Evolutionary conservation across 2,888 invertebrate genomes (phyloP), one percentile per base, ranked within the genome.

Genomic region (Apamea anceps): DNA sequence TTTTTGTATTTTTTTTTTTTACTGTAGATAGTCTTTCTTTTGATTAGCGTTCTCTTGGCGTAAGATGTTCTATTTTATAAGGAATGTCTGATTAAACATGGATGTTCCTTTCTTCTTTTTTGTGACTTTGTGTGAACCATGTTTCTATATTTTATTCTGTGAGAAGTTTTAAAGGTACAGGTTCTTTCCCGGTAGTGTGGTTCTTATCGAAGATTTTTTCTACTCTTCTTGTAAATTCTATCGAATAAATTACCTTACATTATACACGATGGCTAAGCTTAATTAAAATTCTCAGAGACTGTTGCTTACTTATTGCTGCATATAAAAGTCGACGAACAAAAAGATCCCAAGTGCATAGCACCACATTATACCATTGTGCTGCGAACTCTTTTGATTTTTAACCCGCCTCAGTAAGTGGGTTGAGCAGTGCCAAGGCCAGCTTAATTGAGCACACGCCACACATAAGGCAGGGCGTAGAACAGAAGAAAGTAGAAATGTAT

Each of bases 1-100:
- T 87, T 88, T 86, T 89, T 85, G 67, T 78, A 79, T 80, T 83
- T 80, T 80, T 80, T 83, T 80, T 80, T 81, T 79, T 87, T 79
- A 71, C 73, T 81, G 74, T 68, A 72, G 77, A 75, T 75, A 71
- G 86, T 84, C 78, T 81, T 87, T 86, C 85, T 89, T 87, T 87
- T 83, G 83, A 85, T 82, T 81, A 88, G 78, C 80, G 79, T 80
- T 78, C 76, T 79, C 80, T 77, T 85, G 67, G 80, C 62, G 77
- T 84, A 77, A 84, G 70, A 75, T 86, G 51, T 82, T 85, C 66
- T 83, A 73, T 84, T 86, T 85, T 77, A 84, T 84, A 80, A 75
- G 75, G 68, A 75, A 80, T 80, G 74, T 75, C 78, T 86, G 82
- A 86, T 82, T 84, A 82, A 82, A 82, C 78, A 78, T 78, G 57